Evolutionary conservation across 2,113 vertebrate species (phyloP), one percentile per base, ranked within the genome.

Genomic region (Sylvietta virens): DNA sequence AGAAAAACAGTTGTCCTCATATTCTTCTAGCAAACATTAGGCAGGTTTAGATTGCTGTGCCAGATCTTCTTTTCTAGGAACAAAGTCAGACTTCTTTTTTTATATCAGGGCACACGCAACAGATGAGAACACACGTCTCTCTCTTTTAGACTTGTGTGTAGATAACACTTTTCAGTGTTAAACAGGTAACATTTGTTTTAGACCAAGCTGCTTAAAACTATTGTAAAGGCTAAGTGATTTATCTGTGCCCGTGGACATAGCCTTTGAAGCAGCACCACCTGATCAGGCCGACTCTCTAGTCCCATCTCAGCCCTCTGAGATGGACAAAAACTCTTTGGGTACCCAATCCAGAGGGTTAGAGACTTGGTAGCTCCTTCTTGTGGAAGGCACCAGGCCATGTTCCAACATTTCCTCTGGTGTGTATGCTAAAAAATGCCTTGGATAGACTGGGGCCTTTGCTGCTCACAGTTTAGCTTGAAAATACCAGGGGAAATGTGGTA

Each of bases 21-120:
- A 11, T 13, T 89, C 51, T 90, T 58, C 10, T 64, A 70, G 18
- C 47, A 86, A 80, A 61, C 23, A 57, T 14, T 8, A 62, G 47
- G 11, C 58, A 73, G 24, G 27, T 94, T 85, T 57, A 92, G n/a
- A 76, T 87, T 71, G 27, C 61, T 85, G 15, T 87, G 74, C 54
- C 69, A 81, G 72, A 1, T 87, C 92, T 89, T 84, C 24, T 86
- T 87, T 76, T 79, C 66, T 58, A 72, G 74, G 71, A 80, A 48
- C 22, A 78, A 64, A 87, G 51, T 71, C 31, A 65, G n/a, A 51
- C 56, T 51, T 15, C 30, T 69, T 73, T 70, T 70, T 73, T 77
- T 42, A 51, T 30, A 51, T 39, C 1, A 3, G 6, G 30, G 9
- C 0, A 0, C 74, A 58, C 0, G 6, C 18, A 57, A 54, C 24